A percentile compares a stretch with the other conserved stretches of the same genome.
Evolutionary conservation across 2,797 vertebrate genomes (phyloP).

Genomic region (Erithacus rubecula): DNA sequence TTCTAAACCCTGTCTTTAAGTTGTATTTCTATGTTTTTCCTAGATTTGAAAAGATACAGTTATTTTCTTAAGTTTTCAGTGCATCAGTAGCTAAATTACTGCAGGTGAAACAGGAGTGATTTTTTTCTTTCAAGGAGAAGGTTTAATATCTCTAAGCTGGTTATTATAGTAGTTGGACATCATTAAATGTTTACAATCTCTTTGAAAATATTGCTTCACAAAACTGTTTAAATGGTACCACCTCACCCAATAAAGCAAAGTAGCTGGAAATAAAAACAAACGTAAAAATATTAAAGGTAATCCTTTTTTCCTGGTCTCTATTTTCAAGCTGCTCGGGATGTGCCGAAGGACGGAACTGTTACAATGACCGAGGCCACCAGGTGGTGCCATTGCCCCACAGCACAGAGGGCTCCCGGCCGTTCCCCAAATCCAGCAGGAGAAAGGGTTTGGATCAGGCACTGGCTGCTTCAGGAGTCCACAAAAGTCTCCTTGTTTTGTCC

Average conservation of each 20-base stretch:
- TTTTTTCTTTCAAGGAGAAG: not conserved
- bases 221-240: not conserved
- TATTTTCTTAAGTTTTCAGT: not conserved
- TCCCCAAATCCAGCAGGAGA: rapidly evolving
- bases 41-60: not conserved
- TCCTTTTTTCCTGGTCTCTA: not conserved
- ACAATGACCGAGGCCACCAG: not conserved
- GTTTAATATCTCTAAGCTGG: not conserved
- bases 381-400: conserved; percentile 60
- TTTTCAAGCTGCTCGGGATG: not conserved
- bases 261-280: not conserved
- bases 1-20: not conserved
- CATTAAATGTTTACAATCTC: not conserved
- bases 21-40: not conserved
- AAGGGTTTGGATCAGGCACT: not conserved
- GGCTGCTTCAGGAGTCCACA: not conserved
- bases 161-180: not conserved
- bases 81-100: not conserved
- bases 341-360: not conserved
- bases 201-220: not conserved
- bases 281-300: not conserved
- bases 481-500: not conserved
- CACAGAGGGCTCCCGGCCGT: rapidly evolving
- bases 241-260: not conserved
- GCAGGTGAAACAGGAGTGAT: not conserved